These are phyloP conservation scores for Hemithea aestivaria DNA, from an alignment of 2,888 invertebrate genomes.

Conservation along the genomic window DNA sequence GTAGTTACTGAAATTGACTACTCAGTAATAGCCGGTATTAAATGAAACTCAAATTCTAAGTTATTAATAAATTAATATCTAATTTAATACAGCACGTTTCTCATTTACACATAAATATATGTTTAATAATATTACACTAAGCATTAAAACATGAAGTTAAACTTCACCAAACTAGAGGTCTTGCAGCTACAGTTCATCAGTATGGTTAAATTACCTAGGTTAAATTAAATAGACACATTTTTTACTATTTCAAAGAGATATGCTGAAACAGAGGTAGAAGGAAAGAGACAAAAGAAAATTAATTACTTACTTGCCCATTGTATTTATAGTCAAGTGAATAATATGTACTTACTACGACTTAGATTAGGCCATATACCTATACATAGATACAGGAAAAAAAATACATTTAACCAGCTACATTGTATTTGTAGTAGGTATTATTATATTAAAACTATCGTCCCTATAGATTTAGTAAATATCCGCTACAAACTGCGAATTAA, in stretches of 20 bases:
- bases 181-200: conserved; percentile 23
- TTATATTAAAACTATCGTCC: conserved; percentile 36
- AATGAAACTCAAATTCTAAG: conserved; percentile 44
- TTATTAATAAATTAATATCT: conserved; percentile 49
- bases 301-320: not conserved
- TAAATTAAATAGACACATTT: not conserved
- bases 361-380: conserved; percentile 54
- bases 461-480: conserved; percentile 52
- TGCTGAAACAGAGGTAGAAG: conserved; percentile 51
- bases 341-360: conserved; percentile 5
- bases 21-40: too few species aligned
- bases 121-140: conserved; percentile 14
- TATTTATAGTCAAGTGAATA: conserved; percentile 1
- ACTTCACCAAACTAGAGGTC: conserved; percentile 52
- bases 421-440: conserved; percentile 29
- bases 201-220: too few species aligned
- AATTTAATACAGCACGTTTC: conserved; percentile 69
- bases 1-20: too few species aligned
- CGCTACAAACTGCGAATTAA: conserved; percentile 68
- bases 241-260: conserved; percentile 38
- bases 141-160: conserved; percentile 56
- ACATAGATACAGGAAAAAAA: conserved; percentile 30
- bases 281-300: conserved; percentile 14
- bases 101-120: conserved; percentile 55
- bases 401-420: conserved; percentile 27